These are phyloP conservation scores for Lepidurus packardi DNA, from an alignment of 1,140 invertebrate species.

Conservation along the genomic window DNA sequence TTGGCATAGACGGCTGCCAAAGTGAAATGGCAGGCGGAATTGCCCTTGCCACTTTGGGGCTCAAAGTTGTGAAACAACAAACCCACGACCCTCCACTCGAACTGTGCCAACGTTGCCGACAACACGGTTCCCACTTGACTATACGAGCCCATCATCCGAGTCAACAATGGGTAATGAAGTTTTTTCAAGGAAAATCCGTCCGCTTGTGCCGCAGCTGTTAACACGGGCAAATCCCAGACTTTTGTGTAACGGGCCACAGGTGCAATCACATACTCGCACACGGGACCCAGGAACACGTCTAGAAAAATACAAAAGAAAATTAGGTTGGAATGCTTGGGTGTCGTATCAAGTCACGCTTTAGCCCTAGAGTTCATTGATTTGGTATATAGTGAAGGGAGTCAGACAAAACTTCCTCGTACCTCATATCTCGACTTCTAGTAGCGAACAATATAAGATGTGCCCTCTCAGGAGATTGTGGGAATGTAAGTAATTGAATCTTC, in stretches of 20 bases:
- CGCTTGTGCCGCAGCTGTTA: constrained; percentile 77
- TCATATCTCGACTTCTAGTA: no score
- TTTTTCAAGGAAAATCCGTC: constrained; percentile 66
- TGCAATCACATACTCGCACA: constrained; percentile 85
- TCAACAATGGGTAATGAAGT: constrained; percentile 65
- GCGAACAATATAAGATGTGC: no score
- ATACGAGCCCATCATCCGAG: constrained; percentile 78
- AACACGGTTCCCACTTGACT: constrained; percentile 54
- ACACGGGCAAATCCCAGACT: constrained; percentile 78
- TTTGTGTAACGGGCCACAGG: constrained; percentile 80
- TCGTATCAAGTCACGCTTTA: not conserved
- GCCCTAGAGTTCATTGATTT: no score
- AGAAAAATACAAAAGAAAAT: constrained; percentile 40
- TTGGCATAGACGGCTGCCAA: constrained; percentile 61
- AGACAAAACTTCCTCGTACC: no score
- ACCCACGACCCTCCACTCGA: constrained; percentile 63
- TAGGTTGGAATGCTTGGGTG: constrained; percentile 29
- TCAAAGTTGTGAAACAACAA: constrained; percentile 65
- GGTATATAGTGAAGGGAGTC: no score
- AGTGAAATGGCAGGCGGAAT: constrained; percentile 68
- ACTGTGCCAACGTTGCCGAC: constrained; percentile 57
- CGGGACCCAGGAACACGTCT: constrained; percentile 83
- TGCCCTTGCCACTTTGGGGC: constrained; percentile 48
- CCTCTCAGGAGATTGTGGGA: no score
- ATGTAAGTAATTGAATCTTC: no score